These are phyloP conservation scores for Thunnus maccoyii DNA, from an alignment of 2,113 vertebrate species.

Conservation along the genomic window DNA sequence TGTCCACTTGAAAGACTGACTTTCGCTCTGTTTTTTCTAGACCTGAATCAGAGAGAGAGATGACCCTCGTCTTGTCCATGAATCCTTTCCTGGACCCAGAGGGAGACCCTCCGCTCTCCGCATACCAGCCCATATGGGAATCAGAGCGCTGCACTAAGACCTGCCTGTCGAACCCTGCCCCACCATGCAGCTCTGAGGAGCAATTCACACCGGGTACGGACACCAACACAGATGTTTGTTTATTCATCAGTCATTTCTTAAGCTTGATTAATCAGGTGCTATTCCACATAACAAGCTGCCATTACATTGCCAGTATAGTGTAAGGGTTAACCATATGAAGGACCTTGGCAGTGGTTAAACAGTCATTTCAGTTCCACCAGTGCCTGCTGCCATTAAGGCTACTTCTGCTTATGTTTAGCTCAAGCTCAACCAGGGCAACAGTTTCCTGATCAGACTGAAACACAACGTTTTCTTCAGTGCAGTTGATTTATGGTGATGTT, in stretches of 20 bases:
- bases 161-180: conserved; percentile 74
- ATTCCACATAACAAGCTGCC: not conserved
- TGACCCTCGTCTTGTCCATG: conserved; percentile 96
- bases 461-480: not conserved
- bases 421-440: too few relatives aligned
- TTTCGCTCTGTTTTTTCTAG: conserved; percentile 70
- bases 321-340: not conserved
- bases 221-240: conserved; percentile 36
- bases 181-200: conserved; percentile 74
- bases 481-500: not conserved
- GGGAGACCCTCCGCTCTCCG: conserved; percentile 86
- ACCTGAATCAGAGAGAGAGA: conserved; percentile 84
- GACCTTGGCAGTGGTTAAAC: too few relatives aligned
- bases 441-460: too few relatives aligned
- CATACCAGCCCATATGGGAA: conserved; percentile 89
- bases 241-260: not conserved
- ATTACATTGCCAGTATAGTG: not conserved
- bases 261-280: not conserved
- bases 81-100: conserved; percentile 93
- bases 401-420: too few relatives aligned
- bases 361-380: too few relatives aligned
- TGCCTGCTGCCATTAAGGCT: too few relatives aligned
- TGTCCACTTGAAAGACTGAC: not conserved
- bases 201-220: conserved; percentile 81
- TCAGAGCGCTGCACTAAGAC: conserved; percentile 83